phyloP scores from a whole-genome alignment of 2,888 invertebrate species.

The Maniola hyperantus region DNA sequence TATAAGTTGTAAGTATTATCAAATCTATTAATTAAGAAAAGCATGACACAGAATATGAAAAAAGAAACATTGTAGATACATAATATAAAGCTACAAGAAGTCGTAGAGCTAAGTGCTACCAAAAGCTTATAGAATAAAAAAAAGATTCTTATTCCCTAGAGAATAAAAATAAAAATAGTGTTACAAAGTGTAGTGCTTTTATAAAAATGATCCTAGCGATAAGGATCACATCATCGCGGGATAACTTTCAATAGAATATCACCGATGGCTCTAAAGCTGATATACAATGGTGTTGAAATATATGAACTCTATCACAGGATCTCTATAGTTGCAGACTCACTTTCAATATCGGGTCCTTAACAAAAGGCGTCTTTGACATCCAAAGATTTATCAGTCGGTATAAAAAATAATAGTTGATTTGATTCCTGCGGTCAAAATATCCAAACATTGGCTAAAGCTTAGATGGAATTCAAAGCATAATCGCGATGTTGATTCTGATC shows the following conservation, averaged over 20 bases:
- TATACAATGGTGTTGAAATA: slow-evolving; percentile 63
- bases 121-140: background rate
- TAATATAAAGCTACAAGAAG: background rate
- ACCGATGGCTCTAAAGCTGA: slow-evolving; percentile 55
- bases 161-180: background rate
- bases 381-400: slow-evolving; percentile 42
- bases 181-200: slow-evolving; percentile 11
- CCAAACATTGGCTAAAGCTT: slow-evolving; percentile 49
- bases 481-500: slow-evolving; percentile 11
- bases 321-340: slow-evolving; percentile 38
- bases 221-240: slow-evolving; percentile 50
- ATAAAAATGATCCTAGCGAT: slow-evolving; percentile 45
- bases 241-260: slow-evolving; percentile 54
- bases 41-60: too few relatives aligned
- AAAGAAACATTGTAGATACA: too few relatives aligned
- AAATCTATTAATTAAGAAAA: too few relatives aligned
- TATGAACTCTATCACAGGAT: slow-evolving; percentile 65
- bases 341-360: slow-evolving; percentile 47
- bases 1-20: too few relatives aligned
- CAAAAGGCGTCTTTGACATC: slow-evolving; percentile 51
- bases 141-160: background rate
- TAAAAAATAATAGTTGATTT: slow-evolving; percentile 41
- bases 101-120: background rate
- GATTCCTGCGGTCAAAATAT: slow-evolving; percentile 61
- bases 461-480: slow-evolving; percentile 17